phyloP scores from a whole-genome alignment of 2,888 invertebrate species.

The Amorpha juglandis region DNA sequence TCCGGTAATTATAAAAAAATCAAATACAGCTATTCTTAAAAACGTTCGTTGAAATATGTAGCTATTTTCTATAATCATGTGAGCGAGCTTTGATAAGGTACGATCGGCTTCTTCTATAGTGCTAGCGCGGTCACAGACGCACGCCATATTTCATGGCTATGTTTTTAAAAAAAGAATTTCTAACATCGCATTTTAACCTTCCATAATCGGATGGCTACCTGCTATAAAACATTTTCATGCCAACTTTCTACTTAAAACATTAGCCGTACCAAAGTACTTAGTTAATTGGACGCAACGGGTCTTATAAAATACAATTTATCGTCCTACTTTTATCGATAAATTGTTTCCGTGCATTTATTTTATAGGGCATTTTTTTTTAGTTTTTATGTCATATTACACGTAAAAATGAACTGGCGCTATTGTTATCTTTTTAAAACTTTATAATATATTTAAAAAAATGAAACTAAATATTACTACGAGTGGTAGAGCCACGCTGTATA shows the following conservation, averaged over 20 bases:
- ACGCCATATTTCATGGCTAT: conserved; percentile 44
- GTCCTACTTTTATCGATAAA: background rate
- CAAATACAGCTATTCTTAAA: background rate
- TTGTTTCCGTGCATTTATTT: conserved; percentile 3
- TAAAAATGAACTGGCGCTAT: background rate
- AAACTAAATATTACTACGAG: background rate
- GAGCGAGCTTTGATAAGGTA: background rate
- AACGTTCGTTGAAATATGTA: background rate
- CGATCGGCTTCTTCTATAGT: background rate
- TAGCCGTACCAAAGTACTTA: conserved; percentile 13
- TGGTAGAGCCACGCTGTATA: no score
- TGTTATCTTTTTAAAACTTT: background rate
- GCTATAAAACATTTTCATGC: conserved; percentile 38
- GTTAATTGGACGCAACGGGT: conserved; percentile 20
- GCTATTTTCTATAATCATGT: background rate
- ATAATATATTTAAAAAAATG: background rate
- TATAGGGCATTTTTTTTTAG: background rate
- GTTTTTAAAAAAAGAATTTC: conserved; percentile 36
- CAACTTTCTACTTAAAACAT: conserved; percentile 26
- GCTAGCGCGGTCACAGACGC: background rate
- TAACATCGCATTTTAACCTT: conserved; percentile 35
- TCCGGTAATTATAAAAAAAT: no score
- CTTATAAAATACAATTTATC: background rate
- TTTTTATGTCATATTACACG: background rate
- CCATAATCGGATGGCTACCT: conserved; percentile 37